phyloP scores from a whole-genome alignment of 1,140 invertebrate genomes.

The Nylanderia fulva region DNA sequence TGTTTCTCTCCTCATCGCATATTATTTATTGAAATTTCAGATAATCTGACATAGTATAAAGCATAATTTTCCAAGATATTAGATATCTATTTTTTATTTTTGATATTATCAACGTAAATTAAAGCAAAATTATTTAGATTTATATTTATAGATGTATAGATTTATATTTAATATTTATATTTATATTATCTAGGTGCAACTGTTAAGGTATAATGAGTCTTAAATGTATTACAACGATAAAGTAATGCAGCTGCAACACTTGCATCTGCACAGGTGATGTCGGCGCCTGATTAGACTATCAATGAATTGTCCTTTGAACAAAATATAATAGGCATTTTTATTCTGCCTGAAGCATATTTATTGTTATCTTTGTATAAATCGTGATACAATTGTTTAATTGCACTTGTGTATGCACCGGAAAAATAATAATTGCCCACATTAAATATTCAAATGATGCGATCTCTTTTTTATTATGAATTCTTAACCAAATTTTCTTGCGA shows the following conservation, averaged over 20 bases:
- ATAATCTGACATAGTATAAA: not conserved
- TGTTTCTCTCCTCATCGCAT: not conserved
- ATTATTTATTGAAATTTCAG: not conserved
- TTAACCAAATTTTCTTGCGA: too few relatives aligned
- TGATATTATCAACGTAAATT: not conserved
- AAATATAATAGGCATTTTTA: not conserved
- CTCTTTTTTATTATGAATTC: too few relatives aligned
- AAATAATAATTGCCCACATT: not conserved
- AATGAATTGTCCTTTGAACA: not conserved
- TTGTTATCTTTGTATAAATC: conserved; percentile 2
- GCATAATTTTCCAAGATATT: not conserved
- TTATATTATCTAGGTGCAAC: not conserved
- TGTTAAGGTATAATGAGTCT: not conserved
- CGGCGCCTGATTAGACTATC: conserved; percentile 62
- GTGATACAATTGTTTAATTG: not conserved
- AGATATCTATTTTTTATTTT: not conserved
- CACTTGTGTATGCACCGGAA: not conserved
- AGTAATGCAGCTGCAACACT: conserved; percentile 63
- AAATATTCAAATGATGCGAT: not conserved
- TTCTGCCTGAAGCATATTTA: not conserved
- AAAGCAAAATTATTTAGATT: too few relatives aligned
- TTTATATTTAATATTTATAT: too few relatives aligned
- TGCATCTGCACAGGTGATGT: conserved; percentile 38
- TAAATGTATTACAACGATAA: conserved; percentile 23
- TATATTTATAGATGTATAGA: too few relatives aligned